These are phyloP conservation scores for Parnassius glacialis DNA, from an alignment of 2,888 invertebrate genomes.

Conservation along the genomic window DNA sequence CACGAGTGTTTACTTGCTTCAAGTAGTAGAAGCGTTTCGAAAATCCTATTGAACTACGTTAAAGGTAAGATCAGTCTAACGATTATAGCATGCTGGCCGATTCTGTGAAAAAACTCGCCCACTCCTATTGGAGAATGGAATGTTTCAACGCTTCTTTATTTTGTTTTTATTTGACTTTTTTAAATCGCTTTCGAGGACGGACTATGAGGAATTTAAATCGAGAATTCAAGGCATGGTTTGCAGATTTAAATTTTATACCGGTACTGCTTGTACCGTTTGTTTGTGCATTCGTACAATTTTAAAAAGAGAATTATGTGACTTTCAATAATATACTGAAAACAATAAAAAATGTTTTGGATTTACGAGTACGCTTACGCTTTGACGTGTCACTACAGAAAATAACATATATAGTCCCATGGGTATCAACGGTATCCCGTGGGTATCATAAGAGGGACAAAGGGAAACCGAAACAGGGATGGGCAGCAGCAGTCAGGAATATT, in stretches of 20 bases:
- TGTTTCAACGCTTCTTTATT: conserved; percentile 22
- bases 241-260: conserved; percentile 1
- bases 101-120: conserved; percentile 45
- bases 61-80: conserved; percentile 49
- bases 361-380: too few relatives aligned
- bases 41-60: conserved; percentile 61
- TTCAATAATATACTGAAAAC: too few relatives aligned
- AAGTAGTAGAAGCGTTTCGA: conserved; percentile 39
- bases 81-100: conserved; percentile 36
- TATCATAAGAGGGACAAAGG: too few relatives aligned
- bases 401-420: too few relatives aligned
- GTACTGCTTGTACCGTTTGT: neutral
- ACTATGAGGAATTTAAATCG: conserved; percentile 23
- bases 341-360: too few relatives aligned
- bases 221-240: conserved; percentile 19
- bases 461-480: too few relatives aligned
- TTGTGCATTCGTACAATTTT: neutral
- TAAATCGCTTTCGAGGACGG: conserved; percentile 14
- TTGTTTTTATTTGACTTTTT: conserved; percentile 20
- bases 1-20: conserved; percentile 12
- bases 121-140: conserved; percentile 30
- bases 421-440: too few relatives aligned
- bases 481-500: too few relatives aligned
- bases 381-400: too few relatives aligned
- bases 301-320: too few relatives aligned